Evolutionary conservation across 2,888 invertebrate species (phyloP), one percentile per base, ranked within the genome.

Genomic region (Eupsilia transversa): DNA sequence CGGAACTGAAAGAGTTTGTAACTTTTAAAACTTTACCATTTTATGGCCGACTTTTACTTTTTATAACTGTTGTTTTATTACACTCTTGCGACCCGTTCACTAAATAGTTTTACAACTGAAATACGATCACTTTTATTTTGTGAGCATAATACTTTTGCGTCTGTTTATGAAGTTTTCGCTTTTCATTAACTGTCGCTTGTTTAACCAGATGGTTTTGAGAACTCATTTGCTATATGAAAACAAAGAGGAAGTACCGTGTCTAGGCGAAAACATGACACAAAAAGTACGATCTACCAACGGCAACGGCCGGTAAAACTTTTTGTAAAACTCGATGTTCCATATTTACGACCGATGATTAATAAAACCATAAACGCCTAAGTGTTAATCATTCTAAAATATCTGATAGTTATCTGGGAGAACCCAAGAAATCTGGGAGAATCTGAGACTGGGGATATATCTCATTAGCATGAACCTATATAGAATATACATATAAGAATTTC

Each of bases 41-140:
- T 90, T 85, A 89, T 87, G 86, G 83, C 65, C 70, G 60, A 89
- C 91, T 92, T 89, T 92, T 89, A 89, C 91, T 90, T 89, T 85
- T 90, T 85, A 63, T 82, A 88, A 86, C 86, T 80, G 88, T 87
- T 85, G 71, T 82, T 83, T 89, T 83, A 85, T 84, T 68, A 75
- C 68, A 38, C 54, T 80, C 30, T 74, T 61, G 74, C 54, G 54
- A 41, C 54, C 67, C 56, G 49, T 43, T 66, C 64, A 76, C 72
- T 70, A 73, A 77, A 80, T 76, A 77, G 80, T 86, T 77, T 77
- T 75, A 82, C 80, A 68, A 77, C 74, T 67, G 66, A 73, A 78
- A 72, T 72, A 82, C 65, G 54, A 74, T 77, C 65, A 63, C 65
- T 73, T 79, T 83, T 83, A 70, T 74, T 72, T 61, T 38, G 68